Evolutionary conservation across 2,113 vertebrate genomes (phyloP).

Genomic region (Onychorhynchus coronatus): DNA sequence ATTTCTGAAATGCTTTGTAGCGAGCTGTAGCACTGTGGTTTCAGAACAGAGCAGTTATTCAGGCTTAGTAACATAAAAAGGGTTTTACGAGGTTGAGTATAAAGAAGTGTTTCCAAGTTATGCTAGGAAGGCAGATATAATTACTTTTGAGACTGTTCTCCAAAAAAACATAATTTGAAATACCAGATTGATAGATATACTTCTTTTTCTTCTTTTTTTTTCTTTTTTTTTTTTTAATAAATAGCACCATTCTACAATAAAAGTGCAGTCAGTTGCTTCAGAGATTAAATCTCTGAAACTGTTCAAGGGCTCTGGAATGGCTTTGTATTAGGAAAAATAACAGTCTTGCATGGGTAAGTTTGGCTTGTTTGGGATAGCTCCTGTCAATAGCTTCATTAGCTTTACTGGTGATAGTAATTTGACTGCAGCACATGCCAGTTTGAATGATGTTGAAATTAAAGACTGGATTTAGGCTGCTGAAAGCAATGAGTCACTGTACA

Average conservation of each 20-base stretch:
- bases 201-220: too few species aligned
- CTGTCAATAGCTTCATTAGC: background rate
- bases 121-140: background rate
- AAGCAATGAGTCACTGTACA: background rate
- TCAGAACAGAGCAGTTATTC: constrained; percentile 25
- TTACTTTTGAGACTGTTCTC: background rate
- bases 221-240: fast-evolving
- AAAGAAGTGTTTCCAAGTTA: constrained; percentile 30
- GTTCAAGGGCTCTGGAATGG: background rate
- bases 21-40: background rate
- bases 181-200: background rate
- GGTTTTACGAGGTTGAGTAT: background rate
- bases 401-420: background rate
- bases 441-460: background rate
- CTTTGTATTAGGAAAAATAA: background rate
- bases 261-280: background rate
- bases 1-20: background rate
- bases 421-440: background rate
- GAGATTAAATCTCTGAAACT: background rate
- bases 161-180: background rate
- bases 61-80: constrained; percentile 10
- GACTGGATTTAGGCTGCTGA: background rate
- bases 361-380: background rate
- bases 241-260: background rate
- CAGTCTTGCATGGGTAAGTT: background rate